A percentile compares a stretch with the other conserved stretches of the same genome.
Evolutionary conservation across 92 coral and sea anemone species (phyloP).

Genomic region (Isaurus tuberculatus): DNA sequence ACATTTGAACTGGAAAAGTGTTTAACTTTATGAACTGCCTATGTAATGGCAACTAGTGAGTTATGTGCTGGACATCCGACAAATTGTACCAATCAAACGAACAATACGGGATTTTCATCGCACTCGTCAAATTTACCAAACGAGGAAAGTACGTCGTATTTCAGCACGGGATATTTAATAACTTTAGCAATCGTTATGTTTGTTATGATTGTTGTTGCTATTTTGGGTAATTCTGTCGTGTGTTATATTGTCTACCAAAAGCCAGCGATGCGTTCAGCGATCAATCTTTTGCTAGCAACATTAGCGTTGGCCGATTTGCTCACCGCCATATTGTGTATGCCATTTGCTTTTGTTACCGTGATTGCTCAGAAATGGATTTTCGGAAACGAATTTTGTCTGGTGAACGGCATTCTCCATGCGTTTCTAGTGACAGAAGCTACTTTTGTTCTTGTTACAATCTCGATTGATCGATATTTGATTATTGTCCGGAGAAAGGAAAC

Average conservation of each 20-base stretch:
- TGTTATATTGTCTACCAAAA: conserved; percentile 97
- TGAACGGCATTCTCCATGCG: conserved; percentile 83
- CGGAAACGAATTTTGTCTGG: conserved; percentile 82
- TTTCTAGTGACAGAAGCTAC: conserved; percentile 92
- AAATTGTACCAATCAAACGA: conserved; percentile 4
- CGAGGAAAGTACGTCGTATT: conserved; percentile 13
- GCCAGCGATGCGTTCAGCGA: conserved; percentile 99
- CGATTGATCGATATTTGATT: conserved; percentile 91
- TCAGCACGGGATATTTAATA: conserved; percentile 49
- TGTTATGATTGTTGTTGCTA: conserved; percentile 77
- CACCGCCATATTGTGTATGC: conserved; percentile 87
- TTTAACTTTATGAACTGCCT: background rate
- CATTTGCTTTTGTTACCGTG: conserved; percentile 74
- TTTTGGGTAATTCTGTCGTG: conserved; percentile 87
- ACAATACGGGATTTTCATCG: background rate
- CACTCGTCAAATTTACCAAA: conserved; percentile 27
- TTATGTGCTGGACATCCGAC: background rate
- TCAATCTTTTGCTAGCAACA: conserved; percentile 87
- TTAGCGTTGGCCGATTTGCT: conserved; percentile 93
- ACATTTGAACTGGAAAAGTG: background rate
- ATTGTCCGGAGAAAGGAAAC: conserved; percentile 92
- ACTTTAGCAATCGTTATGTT: conserved; percentile 64
- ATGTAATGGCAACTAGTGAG: conserved; percentile 1
- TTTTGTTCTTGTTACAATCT: conserved; percentile 81
- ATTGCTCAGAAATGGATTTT: conserved; percentile 86